Evolutionary conservation across 1,140 invertebrate genomes (phyloP), one percentile per base, ranked within the genome.

Genomic region (Planococcus citri): DNA sequence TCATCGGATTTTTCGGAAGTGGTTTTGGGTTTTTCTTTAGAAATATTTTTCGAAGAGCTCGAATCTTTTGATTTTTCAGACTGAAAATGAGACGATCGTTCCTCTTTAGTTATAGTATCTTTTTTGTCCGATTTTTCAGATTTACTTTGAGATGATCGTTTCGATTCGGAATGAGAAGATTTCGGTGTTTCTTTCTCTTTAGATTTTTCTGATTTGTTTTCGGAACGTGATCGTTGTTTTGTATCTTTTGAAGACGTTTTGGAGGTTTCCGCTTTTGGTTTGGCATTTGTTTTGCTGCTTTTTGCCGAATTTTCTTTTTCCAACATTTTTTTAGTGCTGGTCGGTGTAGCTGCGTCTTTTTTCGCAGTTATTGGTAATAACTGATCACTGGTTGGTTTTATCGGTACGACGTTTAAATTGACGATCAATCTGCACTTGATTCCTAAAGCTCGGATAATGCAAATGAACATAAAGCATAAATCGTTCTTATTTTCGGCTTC

Each of bases 381-480:
- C 73, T 86, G 86, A 69, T 77, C 82, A 70, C 74, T 77, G 27
- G 78, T 79, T 27, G 85, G 84, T 76, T 83, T 85, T 37, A 88
- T 77, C 0, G 86, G 84, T 68, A 88, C 77, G 29, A 86, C 84
- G 73, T 82, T 81, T 12, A 88, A 75, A 20, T 84, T 84, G 25
- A 85, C 75, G n/a, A 95, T 84, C 38, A 96, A 77, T 71, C 94
- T 80, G 73, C 87, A 88, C 75, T 90, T 86, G 67, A 95, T 78
- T 0, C 92, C 92, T 71, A 95, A 81, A 60, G 86, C 83, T 77
- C 93, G 82, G 29, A 92, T 76, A 72, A 91, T 81, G 24, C 85
- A 80, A 41, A 94, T 79, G 78, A 91, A 93, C 72, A 94, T 82
- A 74, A 87, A 82, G 70, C 88, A 84, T 29, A 87, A 78, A 80